Evolutionary conservation across 2,888 invertebrate genomes (phyloP).

Genomic region (Dendrolimus houi): DNA sequence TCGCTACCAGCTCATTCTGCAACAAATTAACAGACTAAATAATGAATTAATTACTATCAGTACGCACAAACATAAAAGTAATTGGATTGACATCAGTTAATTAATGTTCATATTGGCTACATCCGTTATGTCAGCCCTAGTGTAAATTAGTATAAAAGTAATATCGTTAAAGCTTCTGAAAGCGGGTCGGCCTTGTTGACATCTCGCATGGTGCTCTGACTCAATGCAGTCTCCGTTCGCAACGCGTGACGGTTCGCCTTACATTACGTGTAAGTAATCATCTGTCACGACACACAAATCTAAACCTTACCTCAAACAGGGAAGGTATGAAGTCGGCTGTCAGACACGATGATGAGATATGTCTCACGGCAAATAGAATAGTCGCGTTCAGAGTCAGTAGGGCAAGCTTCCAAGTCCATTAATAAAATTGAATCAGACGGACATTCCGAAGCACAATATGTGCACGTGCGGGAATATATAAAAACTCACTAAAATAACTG

Average conservation of each 20-base stretch:
- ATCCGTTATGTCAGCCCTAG: constrained; percentile 38
- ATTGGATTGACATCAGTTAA: constrained; percentile 10
- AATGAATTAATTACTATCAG: constrained; percentile 15
- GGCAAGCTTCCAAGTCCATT: constrained; percentile 76
- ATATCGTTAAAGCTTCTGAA: constrained; percentile 51
- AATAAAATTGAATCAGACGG: constrained; percentile 75
- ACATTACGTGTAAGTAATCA: constrained; percentile 26
- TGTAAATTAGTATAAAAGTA: constrained; percentile 56
- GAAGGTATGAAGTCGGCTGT: constrained; percentile 40
- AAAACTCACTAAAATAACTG: background rate
- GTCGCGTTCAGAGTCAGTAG: constrained; percentile 64
- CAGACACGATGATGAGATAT: constrained; percentile 26
- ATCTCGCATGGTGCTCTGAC: constrained; percentile 44
- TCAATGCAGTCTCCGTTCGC: constrained; percentile 54
- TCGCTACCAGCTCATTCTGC: constrained; percentile 54
- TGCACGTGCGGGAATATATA: constrained; percentile 66
- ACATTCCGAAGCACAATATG: constrained; percentile 68
- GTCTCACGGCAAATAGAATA: constrained; percentile 58
- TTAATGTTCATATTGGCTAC: constrained; percentile 19
- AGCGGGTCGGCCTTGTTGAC: constrained; percentile 58
- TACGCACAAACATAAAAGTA: constrained; percentile 10
- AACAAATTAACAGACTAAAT: constrained; percentile 37
- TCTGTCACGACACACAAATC: constrained; percentile 21
- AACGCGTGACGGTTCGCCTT: constrained; percentile 19
- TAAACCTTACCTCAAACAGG: constrained; percentile 28